Conservation (phyloP, 2,888 invertebrate genomes). For the Perdita meconis region DNA sequence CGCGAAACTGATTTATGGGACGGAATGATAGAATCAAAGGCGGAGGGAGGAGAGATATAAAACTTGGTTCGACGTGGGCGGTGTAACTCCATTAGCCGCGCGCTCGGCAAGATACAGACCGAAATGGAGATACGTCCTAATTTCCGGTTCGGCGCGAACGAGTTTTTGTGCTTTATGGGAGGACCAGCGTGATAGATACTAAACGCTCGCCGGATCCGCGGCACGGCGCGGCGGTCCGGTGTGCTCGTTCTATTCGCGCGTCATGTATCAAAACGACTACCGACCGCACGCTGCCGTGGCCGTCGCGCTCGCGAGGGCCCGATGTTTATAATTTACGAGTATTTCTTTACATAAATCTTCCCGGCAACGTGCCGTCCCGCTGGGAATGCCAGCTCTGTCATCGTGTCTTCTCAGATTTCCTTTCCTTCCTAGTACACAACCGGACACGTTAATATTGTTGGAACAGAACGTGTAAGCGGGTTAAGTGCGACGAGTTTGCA, state of each 20-base stretch:
- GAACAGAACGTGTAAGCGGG: background rate
- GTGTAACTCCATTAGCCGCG: slow-evolving; percentile 49
- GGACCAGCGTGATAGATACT: slow-evolving; percentile 63
- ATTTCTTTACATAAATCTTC: slow-evolving; percentile 75
- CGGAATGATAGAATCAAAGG: background rate
- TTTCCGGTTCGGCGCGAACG: slow-evolving; percentile 56
- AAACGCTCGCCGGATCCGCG: slow-evolving; percentile 57
- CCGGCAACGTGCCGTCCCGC: slow-evolving; percentile 52
- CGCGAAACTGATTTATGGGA: slow-evolving; percentile 29
- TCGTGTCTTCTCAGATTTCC: slow-evolving; percentile 57
- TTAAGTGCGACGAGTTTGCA: background rate
- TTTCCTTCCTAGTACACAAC: background rate
- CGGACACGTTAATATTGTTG: background rate
- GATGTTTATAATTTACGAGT: slow-evolving; percentile 74
- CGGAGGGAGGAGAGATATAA: slow-evolving; percentile 18
- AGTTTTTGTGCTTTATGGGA: slow-evolving; percentile 66
- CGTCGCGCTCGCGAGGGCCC: slow-evolving; percentile 47
- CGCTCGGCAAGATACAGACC: slow-evolving; percentile 44
- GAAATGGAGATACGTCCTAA: slow-evolving; percentile 64
- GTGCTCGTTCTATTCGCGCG: slow-evolving; percentile 43
- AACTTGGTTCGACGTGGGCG: slow-evolving; percentile 27
- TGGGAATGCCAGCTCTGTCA: slow-evolving; percentile 55
- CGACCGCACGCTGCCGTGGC: slow-evolving; percentile 30
- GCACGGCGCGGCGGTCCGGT: slow-evolving; percentile 11
- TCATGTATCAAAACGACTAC: slow-evolving; percentile 61